phyloP scores from a whole-genome alignment of 2,113 vertebrate species.

The Helogale parvula region DNA sequence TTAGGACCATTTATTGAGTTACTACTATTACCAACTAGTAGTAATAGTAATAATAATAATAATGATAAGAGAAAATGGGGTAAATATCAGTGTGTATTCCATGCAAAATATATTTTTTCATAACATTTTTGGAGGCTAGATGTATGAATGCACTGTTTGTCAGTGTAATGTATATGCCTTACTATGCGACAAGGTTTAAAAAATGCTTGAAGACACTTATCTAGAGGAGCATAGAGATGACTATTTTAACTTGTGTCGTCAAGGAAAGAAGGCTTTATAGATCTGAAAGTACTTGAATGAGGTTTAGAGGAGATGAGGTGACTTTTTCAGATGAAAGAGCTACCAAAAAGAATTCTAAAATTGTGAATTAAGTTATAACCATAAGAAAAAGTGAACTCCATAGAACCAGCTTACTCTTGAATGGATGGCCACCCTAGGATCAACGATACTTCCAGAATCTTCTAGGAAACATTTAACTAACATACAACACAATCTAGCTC shows the following conservation, averaged over 20 bases:
- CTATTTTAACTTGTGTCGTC: neutral
- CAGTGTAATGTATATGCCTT: neutral
- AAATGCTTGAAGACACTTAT: neutral
- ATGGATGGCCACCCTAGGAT: neutral
- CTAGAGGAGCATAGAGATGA: neutral
- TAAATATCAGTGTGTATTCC: neutral
- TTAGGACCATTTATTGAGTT: neutral
- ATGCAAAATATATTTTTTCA: neutral
- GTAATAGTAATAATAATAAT: neutral
- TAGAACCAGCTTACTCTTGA: neutral
- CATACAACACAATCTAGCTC: neutral
- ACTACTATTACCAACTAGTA: neutral
- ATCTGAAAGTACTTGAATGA: neutral
- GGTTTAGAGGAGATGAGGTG: neutral
- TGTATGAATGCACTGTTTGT: neutral
- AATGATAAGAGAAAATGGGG: neutral
- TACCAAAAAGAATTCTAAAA: neutral
- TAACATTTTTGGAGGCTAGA: neutral
- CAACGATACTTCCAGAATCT: neutral
- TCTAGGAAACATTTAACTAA: neutral
- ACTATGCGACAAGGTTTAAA: neutral
- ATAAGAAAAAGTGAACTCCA: neutral
- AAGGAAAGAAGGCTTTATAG: neutral
- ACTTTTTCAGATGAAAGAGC: conserved; percentile 1
- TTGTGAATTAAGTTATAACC: neutral